These are phyloP conservation scores for Hestina assimilis DNA, from an alignment of 1,140 invertebrate species.

Conservation along the genomic window DNA sequence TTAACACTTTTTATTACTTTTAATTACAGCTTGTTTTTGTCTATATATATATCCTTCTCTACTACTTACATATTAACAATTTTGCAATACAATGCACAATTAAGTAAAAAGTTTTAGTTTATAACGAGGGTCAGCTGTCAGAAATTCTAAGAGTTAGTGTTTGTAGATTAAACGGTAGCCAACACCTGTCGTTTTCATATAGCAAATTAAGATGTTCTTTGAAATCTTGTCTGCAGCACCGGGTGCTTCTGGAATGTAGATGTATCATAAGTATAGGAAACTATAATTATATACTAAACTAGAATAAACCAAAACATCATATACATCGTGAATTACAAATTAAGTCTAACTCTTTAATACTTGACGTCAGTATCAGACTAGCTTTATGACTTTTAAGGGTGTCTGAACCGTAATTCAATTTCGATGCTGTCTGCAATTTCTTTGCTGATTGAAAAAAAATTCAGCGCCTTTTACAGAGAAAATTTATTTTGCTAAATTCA, in stretches of 20 bases:
- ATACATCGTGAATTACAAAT: background rate
- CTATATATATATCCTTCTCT: too few species aligned
- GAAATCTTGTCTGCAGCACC: too few species aligned
- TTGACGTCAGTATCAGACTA: background rate
- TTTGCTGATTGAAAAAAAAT: conserved; percentile 1
- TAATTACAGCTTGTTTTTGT: too few species aligned
- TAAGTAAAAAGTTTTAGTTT: conserved; percentile 1
- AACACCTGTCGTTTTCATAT: conserved; percentile 8
- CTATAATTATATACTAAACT: too few species aligned
- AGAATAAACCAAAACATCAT: background rate
- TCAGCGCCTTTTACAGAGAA: too few species aligned
- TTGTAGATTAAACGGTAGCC: background rate
- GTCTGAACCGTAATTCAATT: conserved; percentile 13
- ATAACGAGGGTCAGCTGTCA: background rate
- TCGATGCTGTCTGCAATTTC: background rate
- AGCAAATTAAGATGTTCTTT: conserved; percentile 1
- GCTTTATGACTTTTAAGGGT: background rate
- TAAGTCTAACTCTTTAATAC: background rate
- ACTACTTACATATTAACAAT: too few species aligned
- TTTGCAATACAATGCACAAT: background rate
- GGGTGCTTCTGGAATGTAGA: too few species aligned
- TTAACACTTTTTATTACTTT: too few species aligned
- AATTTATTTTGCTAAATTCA: too few species aligned
- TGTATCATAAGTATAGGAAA: too few species aligned
- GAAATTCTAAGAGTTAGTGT: background rate